Evolutionary conservation across 2,113 vertebrate genomes (phyloP).

Genomic region (Hippocampus mohnikei): DNA sequence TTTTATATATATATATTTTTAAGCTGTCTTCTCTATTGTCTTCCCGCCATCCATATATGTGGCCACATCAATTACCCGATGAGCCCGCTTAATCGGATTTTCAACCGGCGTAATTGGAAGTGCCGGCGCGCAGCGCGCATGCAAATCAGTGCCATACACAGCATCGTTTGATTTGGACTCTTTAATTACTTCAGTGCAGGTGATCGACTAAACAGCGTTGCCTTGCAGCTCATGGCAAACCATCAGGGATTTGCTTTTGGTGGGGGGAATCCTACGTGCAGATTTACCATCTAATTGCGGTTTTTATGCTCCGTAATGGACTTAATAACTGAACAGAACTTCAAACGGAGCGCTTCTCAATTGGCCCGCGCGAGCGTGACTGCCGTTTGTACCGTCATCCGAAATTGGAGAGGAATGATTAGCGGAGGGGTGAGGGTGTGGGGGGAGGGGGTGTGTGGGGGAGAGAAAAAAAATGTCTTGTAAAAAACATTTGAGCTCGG

Average conservation of each 20-base stretch:
- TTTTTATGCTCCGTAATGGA: slow-evolving; percentile 41
- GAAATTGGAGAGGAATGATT: slow-evolving; percentile 33
- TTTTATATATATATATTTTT: too few species aligned
- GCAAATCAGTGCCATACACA: neutral
- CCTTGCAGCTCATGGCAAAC: neutral
- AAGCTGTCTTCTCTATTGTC: neutral
- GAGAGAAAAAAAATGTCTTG: slow-evolving; percentile 20
- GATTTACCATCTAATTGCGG: slow-evolving; percentile 44
- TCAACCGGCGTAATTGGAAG: neutral
- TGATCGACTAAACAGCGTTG: neutral
- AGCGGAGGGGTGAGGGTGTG: slow-evolving; percentile 8
- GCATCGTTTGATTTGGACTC: neutral
- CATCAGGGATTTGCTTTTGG: neutral
- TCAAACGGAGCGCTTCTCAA: slow-evolving; percentile 46
- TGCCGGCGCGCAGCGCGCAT: neutral
- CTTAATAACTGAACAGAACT: slow-evolving; percentile 39
- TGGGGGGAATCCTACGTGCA: neutral
- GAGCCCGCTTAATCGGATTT: neutral
- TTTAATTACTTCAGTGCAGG: slow-evolving; percentile 6
- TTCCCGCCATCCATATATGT: neutral
- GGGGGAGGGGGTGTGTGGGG: neutral
- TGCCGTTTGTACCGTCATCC: slow-evolving; percentile 25
- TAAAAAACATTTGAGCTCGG: slow-evolving; percentile 37
- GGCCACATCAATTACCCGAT: neutral
- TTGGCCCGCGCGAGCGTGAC: slow-evolving; percentile 42